These are phyloP conservation scores for Candoia aspera DNA, from an alignment of 2,113 vertebrate species.

Conservation along the genomic window DNA sequence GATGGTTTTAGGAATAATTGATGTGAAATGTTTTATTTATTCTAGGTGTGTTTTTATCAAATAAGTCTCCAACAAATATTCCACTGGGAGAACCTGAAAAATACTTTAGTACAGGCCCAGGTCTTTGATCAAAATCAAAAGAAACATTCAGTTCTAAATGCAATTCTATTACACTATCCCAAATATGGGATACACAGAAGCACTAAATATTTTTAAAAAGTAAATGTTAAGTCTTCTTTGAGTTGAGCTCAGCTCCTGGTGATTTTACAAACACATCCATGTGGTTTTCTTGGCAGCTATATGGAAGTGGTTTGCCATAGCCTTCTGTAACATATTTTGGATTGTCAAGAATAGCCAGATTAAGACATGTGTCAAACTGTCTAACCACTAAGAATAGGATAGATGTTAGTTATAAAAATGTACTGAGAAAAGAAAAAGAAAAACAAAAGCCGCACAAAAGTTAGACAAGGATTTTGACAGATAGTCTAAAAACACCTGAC, in stretches of 20 bases:
- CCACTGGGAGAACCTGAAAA: slow-evolving; percentile 12
- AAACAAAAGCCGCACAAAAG: slow-evolving; percentile 12
- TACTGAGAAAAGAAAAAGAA: neutral
- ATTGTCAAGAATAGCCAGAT: neutral
- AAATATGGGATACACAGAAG: neutral
- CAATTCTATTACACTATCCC: neutral
- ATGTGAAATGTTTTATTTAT: slow-evolving; percentile 13
- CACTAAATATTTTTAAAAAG: neutral
- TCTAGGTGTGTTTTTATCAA: neutral
- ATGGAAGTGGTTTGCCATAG: neutral
- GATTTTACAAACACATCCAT: neutral
- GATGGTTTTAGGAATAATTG: neutral
- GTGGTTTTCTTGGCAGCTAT: neutral
- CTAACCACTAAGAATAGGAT: neutral
- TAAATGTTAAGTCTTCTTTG: neutral
- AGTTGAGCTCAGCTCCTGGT: neutral
- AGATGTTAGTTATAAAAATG: neutral
- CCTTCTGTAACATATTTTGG: neutral
- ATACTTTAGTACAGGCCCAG: neutral
- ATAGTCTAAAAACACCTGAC: neutral
- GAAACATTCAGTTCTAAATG: neutral
- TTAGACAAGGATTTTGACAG: slow-evolving; percentile 18
- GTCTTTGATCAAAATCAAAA: neutral
- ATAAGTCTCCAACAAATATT: neutral
- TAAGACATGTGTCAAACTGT: neutral